These are phyloP conservation scores for Atherix ibis DNA, from an alignment of 2,888 invertebrate species.

Conservation along the genomic window DNA sequence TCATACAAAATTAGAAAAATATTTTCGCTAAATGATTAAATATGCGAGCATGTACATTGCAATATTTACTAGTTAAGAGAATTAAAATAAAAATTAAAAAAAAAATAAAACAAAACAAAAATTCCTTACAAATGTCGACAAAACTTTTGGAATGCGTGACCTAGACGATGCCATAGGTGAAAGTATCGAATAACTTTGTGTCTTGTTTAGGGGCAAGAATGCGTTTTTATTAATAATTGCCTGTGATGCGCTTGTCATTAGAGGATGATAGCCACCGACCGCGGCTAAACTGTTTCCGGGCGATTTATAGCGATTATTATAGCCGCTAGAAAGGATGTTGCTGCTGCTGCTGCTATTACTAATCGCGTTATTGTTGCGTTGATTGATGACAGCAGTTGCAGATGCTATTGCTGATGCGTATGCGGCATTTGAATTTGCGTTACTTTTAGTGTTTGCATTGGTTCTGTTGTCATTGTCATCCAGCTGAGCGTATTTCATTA, in stretches of 20 bases:
- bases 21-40: too few species aligned
- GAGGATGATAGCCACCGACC: too few species aligned
- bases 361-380: background rate
- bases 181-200: slow-evolving; percentile 19
- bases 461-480: slow-evolving; percentile 47
- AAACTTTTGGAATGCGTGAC: slow-evolving; percentile 34
- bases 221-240: background rate
- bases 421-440: too few species aligned
- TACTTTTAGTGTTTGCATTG: background rate
- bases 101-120: background rate
- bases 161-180: slow-evolving; percentile 33
- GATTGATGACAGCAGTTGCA: too few species aligned
- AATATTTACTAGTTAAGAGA: too few species aligned
- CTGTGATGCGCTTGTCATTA: background rate
- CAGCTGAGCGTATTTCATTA: slow-evolving; percentile 66
- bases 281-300: too few species aligned
- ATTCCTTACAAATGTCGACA: slow-evolving; percentile 33
- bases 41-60: too few species aligned
- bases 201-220: slow-evolving; percentile 7
- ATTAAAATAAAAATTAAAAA: too few species aligned
- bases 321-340: too few species aligned
- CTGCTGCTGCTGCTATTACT: background rate
- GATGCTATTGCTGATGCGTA: too few species aligned
- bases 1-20: slow-evolving; percentile 9
- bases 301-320: too few species aligned